Evolutionary conservation across 2,797 vertebrate genomes (phyloP).

Genomic region (Anolis apletophallus): DNA sequence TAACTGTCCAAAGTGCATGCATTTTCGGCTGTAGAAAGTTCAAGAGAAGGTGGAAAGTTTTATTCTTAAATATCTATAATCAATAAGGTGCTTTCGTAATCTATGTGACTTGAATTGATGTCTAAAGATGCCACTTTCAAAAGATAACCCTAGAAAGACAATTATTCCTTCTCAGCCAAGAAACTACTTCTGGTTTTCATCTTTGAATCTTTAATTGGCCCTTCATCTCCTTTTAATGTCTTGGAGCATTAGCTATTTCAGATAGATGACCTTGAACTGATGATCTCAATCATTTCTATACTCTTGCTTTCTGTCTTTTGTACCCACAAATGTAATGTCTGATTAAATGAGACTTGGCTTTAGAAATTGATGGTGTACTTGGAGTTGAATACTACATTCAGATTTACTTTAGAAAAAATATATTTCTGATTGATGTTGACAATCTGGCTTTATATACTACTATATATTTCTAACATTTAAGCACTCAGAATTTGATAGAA

Average conservation of each 20-base stretch:
- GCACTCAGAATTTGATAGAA: not conserved
- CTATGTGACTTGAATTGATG: not conserved
- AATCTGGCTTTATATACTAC: constrained; percentile 2
- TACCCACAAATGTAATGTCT: not conserved
- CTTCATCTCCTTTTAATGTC: constrained; percentile 29
- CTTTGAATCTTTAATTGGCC: constrained; percentile 36
- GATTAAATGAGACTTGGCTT: constrained; percentile 18
- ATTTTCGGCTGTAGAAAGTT: not conserved
- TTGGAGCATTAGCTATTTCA: constrained; percentile 33
- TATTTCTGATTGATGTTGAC: constrained; percentile 1
- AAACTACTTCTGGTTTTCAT: constrained; percentile 24
- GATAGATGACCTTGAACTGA: constrained; percentile 29
- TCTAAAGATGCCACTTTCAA: constrained; percentile 23
- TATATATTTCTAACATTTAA: not conserved
- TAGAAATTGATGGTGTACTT: not conserved
- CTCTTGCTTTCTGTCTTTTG: not conserved
- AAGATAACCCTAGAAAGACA: constrained; percentile 16
- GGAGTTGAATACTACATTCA: not conserved
- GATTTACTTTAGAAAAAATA: constrained; percentile 12
- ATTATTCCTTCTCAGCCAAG: constrained; percentile 24
- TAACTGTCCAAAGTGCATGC: not conserved
- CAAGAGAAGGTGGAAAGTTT: not conserved
- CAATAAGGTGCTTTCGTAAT: not conserved
- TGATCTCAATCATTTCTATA: constrained; percentile 31
- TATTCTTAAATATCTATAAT: not conserved